A percentile compares a stretch with the other conserved stretches of the same genome.
Conservation (phyloP, 2,888 invertebrate species). For the Nemurella pictetii region DNA sequence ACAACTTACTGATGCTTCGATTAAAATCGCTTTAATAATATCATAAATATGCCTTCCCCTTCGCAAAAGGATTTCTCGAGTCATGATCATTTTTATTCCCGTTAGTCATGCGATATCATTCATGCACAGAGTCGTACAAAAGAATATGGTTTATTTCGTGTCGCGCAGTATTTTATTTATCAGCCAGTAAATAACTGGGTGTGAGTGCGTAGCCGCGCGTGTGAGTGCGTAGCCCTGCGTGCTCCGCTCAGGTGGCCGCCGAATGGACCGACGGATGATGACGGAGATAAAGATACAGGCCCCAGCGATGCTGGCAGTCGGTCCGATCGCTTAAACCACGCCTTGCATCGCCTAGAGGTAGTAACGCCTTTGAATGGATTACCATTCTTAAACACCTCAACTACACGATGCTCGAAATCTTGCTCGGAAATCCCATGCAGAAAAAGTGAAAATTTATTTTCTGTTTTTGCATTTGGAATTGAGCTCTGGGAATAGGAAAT, state of each 20-base stretch:
- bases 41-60: slow-evolving; percentile 3
- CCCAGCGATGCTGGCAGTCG: too few species aligned
- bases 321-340: too few species aligned
- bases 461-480: not conserved
- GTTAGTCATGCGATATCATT: slow-evolving; percentile 18
- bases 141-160: slow-evolving; percentile 23
- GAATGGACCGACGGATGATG: too few species aligned
- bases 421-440: not conserved
- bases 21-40: slow-evolving; percentile 11
- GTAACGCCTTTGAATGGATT: not conserved
- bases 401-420: not conserved
- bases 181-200: not conserved
- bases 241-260: not conserved
- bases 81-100: slow-evolving; percentile 24
- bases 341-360: too few species aligned
- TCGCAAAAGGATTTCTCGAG: not conserved
- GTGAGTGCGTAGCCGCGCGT: too few species aligned
- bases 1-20: not conserved
- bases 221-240: too few species aligned
- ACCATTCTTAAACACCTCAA: not conserved
- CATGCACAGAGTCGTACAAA: not conserved
- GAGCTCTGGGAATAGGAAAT: not conserved
- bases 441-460: not conserved
- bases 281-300: too few species aligned
- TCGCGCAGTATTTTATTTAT: slow-evolving; percentile 15